Base-by-base conservation (phyloP, 2,888 invertebrate genomes). In the Rhyacophila evoluta region DNA sequence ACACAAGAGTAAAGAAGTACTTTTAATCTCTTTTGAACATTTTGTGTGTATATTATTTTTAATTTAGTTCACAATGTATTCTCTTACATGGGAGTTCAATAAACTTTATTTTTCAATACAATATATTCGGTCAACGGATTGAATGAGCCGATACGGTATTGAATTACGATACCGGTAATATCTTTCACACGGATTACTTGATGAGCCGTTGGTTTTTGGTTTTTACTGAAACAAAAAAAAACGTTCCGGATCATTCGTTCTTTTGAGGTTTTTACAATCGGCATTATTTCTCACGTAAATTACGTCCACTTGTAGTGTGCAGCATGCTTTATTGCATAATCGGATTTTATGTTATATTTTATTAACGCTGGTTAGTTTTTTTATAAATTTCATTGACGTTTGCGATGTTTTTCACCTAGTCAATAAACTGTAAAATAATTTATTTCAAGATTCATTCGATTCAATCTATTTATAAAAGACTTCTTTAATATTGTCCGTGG, bases 291-390 rank as follows among this genome's bases (percentile, higher is more conserved):
- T 55, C 55, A 55, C 55, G 55, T 55, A 55, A 55, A 55, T 55
- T 55, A 55, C 55, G 15, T 8, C 55, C 19, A 55, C 19, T 55
- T 55, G 19, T 55, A 55, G 19, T 33, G 6, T 19, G 55, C 55
- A 55, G 55, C 55, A 25, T 55, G 55, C 55, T 55, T 55, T 55
- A 55, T 55, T 55, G 55, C 55, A 55, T 55, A 55, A 55, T 55
- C 10, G 19, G 19, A 10, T 55, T 55, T 25, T 19, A 4, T 33
- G 6, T 33, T 33, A 33, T 6, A 6, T 33, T 55, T 55, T 55
- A 55, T 55, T 55, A 19, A 55, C 55, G 19, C 10, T 55, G 25
- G 55, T 55, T 55, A 55, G 55, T 55, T 19, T 55, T 41, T 55
- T 55, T 33, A 4, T 33, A 4, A 33, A 19, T 55, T 55, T 19